These are phyloP conservation scores for Drosophila monieri DNA, from an alignment of 2,888 invertebrate species.

Conservation along the genomic window DNA sequence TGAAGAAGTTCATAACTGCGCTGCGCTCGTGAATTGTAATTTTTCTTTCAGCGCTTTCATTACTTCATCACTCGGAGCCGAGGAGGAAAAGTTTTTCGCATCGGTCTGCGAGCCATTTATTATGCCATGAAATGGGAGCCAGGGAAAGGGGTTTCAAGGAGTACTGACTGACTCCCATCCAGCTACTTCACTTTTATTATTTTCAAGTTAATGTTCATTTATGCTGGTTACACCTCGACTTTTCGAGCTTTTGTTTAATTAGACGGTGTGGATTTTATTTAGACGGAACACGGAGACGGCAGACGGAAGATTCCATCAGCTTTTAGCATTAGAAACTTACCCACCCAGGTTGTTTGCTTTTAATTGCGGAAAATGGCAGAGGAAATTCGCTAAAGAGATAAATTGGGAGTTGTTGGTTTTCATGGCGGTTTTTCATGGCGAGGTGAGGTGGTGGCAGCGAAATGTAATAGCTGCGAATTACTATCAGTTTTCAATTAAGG, in stretches of 20 bases:
- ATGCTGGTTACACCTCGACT: slow-evolving; percentile 79
- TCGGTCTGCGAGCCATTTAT: slow-evolving; percentile 68
- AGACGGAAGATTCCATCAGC: slow-evolving; percentile 18
- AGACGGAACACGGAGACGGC: slow-evolving; percentile 41
- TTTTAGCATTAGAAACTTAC: slow-evolving; percentile 41
- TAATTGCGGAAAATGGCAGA: slow-evolving; percentile 43
- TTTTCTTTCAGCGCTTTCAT: slow-evolving; percentile 72
- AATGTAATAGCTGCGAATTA: slow-evolving; percentile 3
- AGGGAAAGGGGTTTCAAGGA: slow-evolving; percentile 10
- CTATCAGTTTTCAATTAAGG: slow-evolving; percentile 15
- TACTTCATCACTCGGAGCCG: slow-evolving; percentile 67
- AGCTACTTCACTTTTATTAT: slow-evolving; percentile 69
- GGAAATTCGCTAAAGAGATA: slow-evolving; percentile 27
- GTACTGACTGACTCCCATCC: slow-evolving; percentile 47
- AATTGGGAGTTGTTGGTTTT: slow-evolving; percentile 6
- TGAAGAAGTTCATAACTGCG: slow-evolving; percentile 77
- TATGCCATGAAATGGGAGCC: slow-evolving; percentile 71
- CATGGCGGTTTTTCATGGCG: background rate
- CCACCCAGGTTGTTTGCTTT: slow-evolving; percentile 53
- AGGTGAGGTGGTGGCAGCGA: background rate
- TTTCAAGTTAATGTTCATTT: slow-evolving; percentile 81
- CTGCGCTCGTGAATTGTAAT: slow-evolving; percentile 75
- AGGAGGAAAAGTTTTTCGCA: slow-evolving; percentile 45
- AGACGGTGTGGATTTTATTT: slow-evolving; percentile 74
- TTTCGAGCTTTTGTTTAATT: slow-evolving; percentile 74